Evolutionary conservation across 2,113 vertebrate genomes (phyloP).

Genomic region (Hippopotamus amphibius): DNA sequence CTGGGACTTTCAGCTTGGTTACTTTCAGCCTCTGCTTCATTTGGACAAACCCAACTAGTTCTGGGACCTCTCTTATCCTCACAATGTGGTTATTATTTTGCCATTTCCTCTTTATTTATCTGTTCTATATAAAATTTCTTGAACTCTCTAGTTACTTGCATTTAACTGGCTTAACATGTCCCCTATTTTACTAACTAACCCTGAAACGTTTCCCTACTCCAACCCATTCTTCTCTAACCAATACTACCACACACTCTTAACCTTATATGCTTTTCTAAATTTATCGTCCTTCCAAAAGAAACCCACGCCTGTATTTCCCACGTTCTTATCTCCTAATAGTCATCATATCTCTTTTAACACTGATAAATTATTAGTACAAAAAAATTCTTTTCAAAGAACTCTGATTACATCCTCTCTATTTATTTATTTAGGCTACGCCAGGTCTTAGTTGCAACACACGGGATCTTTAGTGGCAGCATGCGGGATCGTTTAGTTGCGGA

Average conservation of each 20-base stretch:
- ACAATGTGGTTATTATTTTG: background rate
- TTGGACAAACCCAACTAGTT: background rate
- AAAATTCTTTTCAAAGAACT: background rate
- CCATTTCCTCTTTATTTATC: background rate
- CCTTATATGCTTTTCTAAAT: background rate
- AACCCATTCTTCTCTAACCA: background rate
- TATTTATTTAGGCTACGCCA: background rate
- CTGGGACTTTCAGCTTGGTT: background rate
- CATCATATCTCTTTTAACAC: background rate
- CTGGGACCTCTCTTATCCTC: background rate
- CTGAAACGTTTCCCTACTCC: background rate
- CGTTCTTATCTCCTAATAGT: background rate
- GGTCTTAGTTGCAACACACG: too few species aligned
- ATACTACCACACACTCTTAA: background rate
- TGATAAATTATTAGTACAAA: background rate
- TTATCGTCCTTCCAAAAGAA: background rate
- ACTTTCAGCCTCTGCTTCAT: background rate
- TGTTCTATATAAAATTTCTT: background rate
- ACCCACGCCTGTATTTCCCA: background rate
- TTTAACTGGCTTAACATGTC: background rate
- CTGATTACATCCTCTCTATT: background rate
- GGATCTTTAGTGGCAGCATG: too few species aligned
- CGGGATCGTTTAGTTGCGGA: too few species aligned
- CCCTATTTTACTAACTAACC: background rate
- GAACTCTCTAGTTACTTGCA: background rate